Percentiles rank a stretch among this genome's conserved stretches.
Conservation (phyloP, 1,140 invertebrate species). For the Tetramorium parvispinum region DNA sequence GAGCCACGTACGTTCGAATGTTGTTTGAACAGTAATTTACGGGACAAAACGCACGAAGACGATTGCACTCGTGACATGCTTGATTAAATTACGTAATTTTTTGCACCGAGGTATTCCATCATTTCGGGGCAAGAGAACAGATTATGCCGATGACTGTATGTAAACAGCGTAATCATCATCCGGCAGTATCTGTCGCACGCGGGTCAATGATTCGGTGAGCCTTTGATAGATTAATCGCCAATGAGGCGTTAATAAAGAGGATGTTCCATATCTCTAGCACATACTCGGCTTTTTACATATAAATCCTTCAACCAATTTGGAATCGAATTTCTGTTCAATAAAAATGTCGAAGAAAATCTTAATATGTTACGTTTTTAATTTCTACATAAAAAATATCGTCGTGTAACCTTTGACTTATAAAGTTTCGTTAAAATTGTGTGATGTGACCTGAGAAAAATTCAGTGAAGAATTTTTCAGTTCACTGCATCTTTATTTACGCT, state of each 20-base stretch:
- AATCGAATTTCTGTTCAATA: background rate
- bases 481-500: background rate
- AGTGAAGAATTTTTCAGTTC: background rate
- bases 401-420: background rate
- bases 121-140: background rate
- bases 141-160: background rate
- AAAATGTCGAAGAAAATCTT: background rate
- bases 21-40: conserved; percentile 5
- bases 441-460: background rate
- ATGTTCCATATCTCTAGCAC: background rate
- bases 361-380: background rate
- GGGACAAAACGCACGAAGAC: background rate
- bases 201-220: background rate
- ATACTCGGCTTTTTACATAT: background rate
- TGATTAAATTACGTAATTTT: conserved; percentile 19
- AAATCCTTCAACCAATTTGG: background rate
- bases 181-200: background rate
- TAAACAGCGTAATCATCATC: conserved; percentile 5
- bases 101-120: background rate
- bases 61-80: background rate
- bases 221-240: conserved; percentile 19
- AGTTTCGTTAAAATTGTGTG: background rate
- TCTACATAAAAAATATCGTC: background rate
- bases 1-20: conserved; percentile 16
- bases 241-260: background rate